phyloP scores from a whole-genome alignment of 1,140 invertebrate genomes.

The Drosophila takahashii region DNA sequence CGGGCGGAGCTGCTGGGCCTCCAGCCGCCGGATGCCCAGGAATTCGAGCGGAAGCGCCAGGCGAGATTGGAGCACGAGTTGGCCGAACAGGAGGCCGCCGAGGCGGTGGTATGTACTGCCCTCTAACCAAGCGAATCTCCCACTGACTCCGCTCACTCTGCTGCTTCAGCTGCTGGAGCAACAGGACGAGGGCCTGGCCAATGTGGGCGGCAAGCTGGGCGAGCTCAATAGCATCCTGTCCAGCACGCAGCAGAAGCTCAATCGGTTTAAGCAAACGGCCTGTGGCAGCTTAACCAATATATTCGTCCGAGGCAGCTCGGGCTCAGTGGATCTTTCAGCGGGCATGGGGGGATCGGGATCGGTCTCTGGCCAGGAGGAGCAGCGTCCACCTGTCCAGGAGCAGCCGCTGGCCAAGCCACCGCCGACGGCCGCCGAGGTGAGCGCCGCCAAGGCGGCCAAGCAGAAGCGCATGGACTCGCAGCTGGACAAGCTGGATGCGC shows the following conservation, averaged over 20 bases:
- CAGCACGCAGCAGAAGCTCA: constrained; percentile 94
- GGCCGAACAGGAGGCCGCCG: constrained; percentile 85
- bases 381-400: constrained; percentile 82
- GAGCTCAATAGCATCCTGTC: constrained; percentile 92
- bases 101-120: constrained; percentile 81
- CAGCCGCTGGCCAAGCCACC: constrained; percentile 82
- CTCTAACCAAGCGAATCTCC: neutral
- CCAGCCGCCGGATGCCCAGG: constrained; percentile 87
- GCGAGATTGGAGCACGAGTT: constrained; percentile 77
- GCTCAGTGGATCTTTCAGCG: constrained; percentile 66
- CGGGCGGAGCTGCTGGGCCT: constrained; percentile 90
- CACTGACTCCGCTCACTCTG: neutral
- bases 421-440: constrained; percentile 70
- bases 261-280: constrained; percentile 90
- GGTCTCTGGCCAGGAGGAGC: constrained; percentile 54
- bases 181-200: constrained; percentile 90
- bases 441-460: constrained; percentile 85
- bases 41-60: constrained; percentile 86
- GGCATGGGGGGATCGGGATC: constrained; percentile 19
- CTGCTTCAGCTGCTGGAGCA: constrained; percentile 89
- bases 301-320: constrained; percentile 71
- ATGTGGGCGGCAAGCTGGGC: constrained; percentile 91
- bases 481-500: constrained; percentile 87
- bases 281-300: constrained; percentile 75
- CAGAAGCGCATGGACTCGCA: constrained; percentile 87